Evolutionary conservation across 2,113 vertebrate species (phyloP).

Genomic region (Ammodytes dubius): DNA sequence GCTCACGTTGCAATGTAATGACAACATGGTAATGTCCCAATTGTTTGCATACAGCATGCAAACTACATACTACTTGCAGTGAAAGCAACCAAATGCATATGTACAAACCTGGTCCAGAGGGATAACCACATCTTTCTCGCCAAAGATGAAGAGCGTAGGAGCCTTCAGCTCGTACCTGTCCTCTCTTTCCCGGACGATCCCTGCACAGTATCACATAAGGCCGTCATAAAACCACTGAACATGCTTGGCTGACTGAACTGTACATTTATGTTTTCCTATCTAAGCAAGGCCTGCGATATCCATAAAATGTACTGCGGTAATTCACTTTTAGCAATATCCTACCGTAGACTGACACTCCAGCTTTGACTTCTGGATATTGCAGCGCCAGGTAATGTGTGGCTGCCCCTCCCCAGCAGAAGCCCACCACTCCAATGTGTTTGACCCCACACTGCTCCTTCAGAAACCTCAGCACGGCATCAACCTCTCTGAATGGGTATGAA

Average conservation of each 20-base stretch:
- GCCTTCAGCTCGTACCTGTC: slow-evolving; percentile 81
- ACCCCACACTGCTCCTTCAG: slow-evolving; percentile 82
- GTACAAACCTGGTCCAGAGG: slow-evolving; percentile 83
- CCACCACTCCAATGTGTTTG: slow-evolving; percentile 77
- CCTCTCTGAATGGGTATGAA: slow-evolving; percentile 77
- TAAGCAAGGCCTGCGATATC: no score
- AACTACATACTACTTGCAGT: no score
- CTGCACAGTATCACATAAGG: slow-evolving; percentile 67
- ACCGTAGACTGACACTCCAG: slow-evolving; percentile 86
- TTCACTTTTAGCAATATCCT: not conserved
- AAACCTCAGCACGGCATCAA: slow-evolving; percentile 81
- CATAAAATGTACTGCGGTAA: no score
- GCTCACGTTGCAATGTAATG: no score
- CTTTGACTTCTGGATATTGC: slow-evolving; percentile 81
- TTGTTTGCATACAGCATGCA: no score
- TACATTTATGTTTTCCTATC: no score
- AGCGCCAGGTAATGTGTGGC: slow-evolving; percentile 85
- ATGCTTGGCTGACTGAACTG: not conserved
- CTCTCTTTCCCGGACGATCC: slow-evolving; percentile 82
- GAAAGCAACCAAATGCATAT: not conserved
- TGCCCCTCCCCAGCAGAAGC: slow-evolving; percentile 88
- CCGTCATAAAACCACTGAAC: not conserved
- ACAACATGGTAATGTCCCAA: no score
- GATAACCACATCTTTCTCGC: slow-evolving; percentile 83
- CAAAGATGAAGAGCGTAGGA: slow-evolving; percentile 89